phyloP scores from a whole-genome alignment of 1,140 invertebrate species.

The Penaeus indicus region DNA sequence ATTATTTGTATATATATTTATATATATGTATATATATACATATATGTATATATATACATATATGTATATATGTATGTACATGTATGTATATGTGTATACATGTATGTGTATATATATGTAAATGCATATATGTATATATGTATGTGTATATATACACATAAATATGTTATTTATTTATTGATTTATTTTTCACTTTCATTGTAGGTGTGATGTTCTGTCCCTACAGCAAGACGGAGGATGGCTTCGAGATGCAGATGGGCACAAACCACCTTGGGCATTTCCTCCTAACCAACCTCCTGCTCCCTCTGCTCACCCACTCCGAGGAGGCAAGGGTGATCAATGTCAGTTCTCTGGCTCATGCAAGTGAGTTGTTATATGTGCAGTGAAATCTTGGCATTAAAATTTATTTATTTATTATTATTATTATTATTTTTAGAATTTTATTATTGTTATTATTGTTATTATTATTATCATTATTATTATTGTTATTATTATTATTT shows the following conservation, averaged over 20 bases:
- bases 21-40: neutral
- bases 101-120: slow-evolving; percentile 16
- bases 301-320: slow-evolving; percentile 71
- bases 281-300: slow-evolving; percentile 72
- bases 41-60: neutral
- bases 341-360: slow-evolving; percentile 87
- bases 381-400: neutral
- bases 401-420: neutral
- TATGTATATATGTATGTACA: neutral
- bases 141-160: slow-evolving; percentile 6
- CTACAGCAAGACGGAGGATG: slow-evolving; percentile 71
- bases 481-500: too few relatives aligned
- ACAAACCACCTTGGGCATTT: slow-evolving; percentile 74
- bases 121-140: slow-evolving; percentile 34
- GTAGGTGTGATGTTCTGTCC: slow-evolving; percentile 78
- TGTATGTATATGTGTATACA: neutral
- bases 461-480: too few relatives aligned
- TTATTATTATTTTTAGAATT: neutral
- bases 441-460: too few relatives aligned
- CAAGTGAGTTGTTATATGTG: slow-evolving; percentile 66
- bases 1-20: slow-evolving; percentile 27
- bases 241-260: slow-evolving; percentile 73
- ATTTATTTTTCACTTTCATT: neutral
- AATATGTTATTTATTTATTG: neutral
- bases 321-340: slow-evolving; percentile 85